Conservation (phyloP, 2,888 invertebrate genomes). For the Brassicogethes aeneus region DNA sequence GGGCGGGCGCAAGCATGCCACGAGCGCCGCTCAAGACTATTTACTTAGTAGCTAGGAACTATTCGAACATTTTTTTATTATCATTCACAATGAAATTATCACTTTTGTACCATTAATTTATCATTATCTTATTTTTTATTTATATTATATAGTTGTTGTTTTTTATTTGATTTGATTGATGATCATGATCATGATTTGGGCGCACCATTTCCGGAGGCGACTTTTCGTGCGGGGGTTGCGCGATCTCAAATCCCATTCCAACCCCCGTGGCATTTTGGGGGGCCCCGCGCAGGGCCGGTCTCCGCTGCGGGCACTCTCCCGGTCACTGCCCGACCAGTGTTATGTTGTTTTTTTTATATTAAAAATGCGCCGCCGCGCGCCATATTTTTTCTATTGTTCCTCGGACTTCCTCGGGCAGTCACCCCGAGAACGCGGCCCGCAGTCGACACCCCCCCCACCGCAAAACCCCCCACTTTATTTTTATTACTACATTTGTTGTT, state of each 20-base stretch:
- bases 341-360: conserved; percentile 35
- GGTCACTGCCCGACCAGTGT: conserved; percentile 32
- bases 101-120: conserved; percentile 30
- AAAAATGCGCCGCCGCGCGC: conserved; percentile 35
- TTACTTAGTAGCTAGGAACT: conserved; percentile 31
- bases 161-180: conserved; percentile 16
- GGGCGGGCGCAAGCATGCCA: conserved; percentile 19
- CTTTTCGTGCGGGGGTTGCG: conserved; percentile 29
- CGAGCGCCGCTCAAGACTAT: conserved; percentile 13
- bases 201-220: conserved; percentile 29
- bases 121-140: conserved; percentile 34
- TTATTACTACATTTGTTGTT: conserved; percentile 51
- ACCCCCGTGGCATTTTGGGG: no score
- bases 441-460: neutral
- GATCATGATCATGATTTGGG: neutral
- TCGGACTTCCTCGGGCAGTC: conserved; percentile 28
- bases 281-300: no score
- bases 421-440: conserved; percentile 16
- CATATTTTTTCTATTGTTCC: conserved; percentile 39
- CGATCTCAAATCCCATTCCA: conserved; percentile 34
- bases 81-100: conserved; percentile 3
- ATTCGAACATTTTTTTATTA: conserved; percentile 6
- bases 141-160: conserved; percentile 36
- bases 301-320: conserved; percentile 16
- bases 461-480: conserved; percentile 31